Conservation (phyloP, 2,888 invertebrate species). For the Lasius fuliginosus region DNA sequence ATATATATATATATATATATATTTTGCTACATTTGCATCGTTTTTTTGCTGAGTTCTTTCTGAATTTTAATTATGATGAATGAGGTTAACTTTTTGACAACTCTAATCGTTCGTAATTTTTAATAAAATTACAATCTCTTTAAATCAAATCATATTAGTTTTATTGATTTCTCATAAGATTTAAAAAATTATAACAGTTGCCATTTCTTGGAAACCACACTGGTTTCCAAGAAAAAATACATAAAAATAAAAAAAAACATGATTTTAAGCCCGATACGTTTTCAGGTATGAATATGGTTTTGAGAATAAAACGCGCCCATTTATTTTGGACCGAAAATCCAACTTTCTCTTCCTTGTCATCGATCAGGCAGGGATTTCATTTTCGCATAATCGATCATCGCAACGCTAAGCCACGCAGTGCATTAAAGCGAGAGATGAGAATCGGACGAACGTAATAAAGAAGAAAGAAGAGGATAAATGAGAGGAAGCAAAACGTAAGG, state of each 20-base stretch:
- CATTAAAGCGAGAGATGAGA: slow-evolving; percentile 31
- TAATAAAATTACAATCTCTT: no score
- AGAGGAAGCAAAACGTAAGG: slow-evolving; percentile 61
- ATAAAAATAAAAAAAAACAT: no score
- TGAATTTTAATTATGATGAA: not conserved
- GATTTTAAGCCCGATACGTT: no score
- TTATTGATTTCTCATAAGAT: not conserved
- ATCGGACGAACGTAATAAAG: slow-evolving; percentile 30
- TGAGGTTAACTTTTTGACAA: not conserved
- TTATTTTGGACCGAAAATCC: not conserved
- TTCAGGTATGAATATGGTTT: no score
- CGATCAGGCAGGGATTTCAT: not conserved
- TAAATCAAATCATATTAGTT: no score
- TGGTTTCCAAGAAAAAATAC: no score
- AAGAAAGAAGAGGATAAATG: slow-evolving; percentile 62
- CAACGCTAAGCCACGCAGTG: not conserved
- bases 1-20: no score
- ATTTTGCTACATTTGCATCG: not conserved
- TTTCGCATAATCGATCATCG: not conserved
- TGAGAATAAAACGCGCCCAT: not conserved
- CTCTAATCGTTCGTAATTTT: no score
- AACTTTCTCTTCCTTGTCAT: not conserved
- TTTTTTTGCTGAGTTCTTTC: not conserved
- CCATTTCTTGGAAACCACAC: no score
- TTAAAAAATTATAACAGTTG: not conserved